phyloP scores from a whole-genome alignment of 2,113 vertebrate species.

The Tragelaphus strepsiceros region DNA sequence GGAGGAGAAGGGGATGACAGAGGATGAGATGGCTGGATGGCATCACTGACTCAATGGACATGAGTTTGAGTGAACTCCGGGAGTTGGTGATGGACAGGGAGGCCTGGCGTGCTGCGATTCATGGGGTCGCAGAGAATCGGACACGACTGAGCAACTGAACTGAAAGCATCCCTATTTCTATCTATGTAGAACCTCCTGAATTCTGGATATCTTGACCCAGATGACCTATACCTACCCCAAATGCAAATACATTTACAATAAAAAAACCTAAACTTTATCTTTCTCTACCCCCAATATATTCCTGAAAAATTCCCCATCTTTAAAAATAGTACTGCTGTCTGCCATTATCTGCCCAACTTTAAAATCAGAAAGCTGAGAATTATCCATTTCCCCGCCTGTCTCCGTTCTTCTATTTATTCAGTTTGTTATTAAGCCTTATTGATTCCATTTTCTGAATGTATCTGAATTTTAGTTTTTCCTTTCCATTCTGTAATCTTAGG shows the following conservation, averaged over 20 bases:
- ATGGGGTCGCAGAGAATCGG: fast-evolving
- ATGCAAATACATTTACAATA: not conserved
- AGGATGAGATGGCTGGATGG: no score
- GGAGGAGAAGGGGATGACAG: no score
- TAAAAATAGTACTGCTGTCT: not conserved
- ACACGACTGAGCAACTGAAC: no score
- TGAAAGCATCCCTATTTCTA: not conserved
- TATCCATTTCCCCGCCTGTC: not conserved
- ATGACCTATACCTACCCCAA: not conserved
- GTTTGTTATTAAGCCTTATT: not conserved
- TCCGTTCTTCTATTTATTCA: not conserved
- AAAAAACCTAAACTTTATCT: not conserved
- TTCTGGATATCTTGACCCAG: not conserved
- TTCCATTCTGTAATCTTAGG: not conserved
- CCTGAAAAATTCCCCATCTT: not conserved
- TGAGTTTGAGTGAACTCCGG: no score
- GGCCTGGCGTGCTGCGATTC: no score
- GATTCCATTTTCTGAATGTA: not conserved
- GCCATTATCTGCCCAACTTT: not conserved
- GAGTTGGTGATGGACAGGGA: no score
- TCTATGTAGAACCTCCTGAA: not conserved
- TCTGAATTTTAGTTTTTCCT: not conserved
- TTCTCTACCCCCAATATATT: not conserved
- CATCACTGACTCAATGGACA: no score
- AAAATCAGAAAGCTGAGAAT: slow-evolving; percentile 13